These are phyloP conservation scores for Dendrocopos noguchii DNA, from an alignment of 2,113 vertebrate genomes.

Conservation along the genomic window DNA sequence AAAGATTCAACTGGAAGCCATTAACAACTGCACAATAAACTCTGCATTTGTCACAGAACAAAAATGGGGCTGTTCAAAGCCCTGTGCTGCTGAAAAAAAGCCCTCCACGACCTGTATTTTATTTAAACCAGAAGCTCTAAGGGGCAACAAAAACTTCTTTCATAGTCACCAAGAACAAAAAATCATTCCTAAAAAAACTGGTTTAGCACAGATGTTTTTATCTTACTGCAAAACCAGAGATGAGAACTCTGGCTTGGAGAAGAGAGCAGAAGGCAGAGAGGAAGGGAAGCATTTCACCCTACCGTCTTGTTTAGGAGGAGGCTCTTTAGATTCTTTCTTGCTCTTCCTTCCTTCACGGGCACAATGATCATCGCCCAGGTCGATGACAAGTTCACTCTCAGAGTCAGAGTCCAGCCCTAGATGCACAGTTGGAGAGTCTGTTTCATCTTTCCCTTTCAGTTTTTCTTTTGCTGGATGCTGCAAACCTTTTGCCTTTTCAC, in stretches of 20 bases:
- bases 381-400: slow-evolving; percentile 96
- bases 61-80: neutral
- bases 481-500: slow-evolving; percentile 84
- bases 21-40: neutral
- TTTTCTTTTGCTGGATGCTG: slow-evolving; percentile 82
- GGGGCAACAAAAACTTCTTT: neutral
- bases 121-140: neutral
- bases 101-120: neutral
- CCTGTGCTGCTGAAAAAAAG: neutral
- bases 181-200: neutral
- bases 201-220: neutral
- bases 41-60: neutral
- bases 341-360: slow-evolving; percentile 87
- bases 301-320: slow-evolving; percentile 87
- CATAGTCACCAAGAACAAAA: neutral
- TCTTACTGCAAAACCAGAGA: neutral
- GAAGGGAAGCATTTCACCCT: slow-evolving; percentile 27
- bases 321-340: slow-evolving; percentile 89
- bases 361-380: slow-evolving; percentile 92
- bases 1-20: neutral
- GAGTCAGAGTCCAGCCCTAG: slow-evolving; percentile 94
- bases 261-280: neutral
- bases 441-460: slow-evolving; percentile 86
- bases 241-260: neutral
- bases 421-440: slow-evolving; percentile 79